phyloP scores from a whole-genome alignment of 2,113 vertebrate species.

The Laticauda colubrina region DNA sequence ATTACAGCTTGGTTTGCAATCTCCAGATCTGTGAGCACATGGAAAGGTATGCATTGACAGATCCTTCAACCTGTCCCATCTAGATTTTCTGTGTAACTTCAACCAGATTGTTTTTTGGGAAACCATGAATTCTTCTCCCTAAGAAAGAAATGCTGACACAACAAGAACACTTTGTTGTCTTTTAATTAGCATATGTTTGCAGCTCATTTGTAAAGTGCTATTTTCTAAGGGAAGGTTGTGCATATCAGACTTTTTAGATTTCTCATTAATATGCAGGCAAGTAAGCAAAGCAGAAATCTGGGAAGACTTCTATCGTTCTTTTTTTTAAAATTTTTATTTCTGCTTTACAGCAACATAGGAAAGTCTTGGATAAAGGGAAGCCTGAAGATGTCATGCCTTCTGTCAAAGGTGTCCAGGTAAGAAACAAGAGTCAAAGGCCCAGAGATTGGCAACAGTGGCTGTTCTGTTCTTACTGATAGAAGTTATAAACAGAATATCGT shows the following conservation, averaged over 20 bases:
- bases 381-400: slow-evolving; percentile 95
- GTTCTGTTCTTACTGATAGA: not conserved
- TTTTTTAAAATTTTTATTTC: slow-evolving; percentile 19
- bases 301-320: not conserved
- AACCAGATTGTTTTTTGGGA: not conserved
- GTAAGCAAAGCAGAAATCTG: not conserved
- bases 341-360: slow-evolving; percentile 95
- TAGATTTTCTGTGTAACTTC: not conserved
- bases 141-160: no score
- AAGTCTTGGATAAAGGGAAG: slow-evolving; percentile 98
- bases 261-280: not conserved
- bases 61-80: not conserved
- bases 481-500: not conserved
- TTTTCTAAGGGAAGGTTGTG: not conserved
- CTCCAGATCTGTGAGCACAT: not conserved
- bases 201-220: not conserved
- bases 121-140: not conserved
- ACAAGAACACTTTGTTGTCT: not conserved
- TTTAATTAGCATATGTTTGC: not conserved
- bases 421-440: not conserved
- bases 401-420: slow-evolving; percentile 92
- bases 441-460: not conserved
- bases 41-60: not conserved
- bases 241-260: not conserved
- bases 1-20: not conserved